Evolutionary conservation across 2,797 vertebrate genomes (phyloP), one percentile per base, ranked within the genome.

Genomic region (Pteropus rufus): DNA sequence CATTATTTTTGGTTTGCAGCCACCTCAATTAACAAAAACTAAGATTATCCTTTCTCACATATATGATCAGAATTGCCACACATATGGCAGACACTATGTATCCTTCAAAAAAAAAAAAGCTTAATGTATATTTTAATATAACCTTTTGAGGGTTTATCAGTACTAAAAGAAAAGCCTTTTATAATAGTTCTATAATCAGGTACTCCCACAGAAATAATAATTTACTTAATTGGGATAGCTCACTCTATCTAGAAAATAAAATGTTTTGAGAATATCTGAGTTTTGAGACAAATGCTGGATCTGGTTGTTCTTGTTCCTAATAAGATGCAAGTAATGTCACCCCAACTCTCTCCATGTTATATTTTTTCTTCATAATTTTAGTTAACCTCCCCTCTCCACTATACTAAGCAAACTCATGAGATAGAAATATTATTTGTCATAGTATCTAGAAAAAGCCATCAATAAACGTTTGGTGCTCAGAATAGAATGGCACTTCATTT

Each of bases 1-100:
- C 81, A 80, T 93, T 94, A 96, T 65, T 84, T 92, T 65, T 90
- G 85, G 15, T 93, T 85, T 95, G 62, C 10, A 92, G 76, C n/a
- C 56, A 88, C 89, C 49, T 49, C 15, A 87, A 31, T 91, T 70
- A 90, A 95, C 12, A 81, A 96, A 83, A 49, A 79, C 26, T 60
- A 72, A 96, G 69, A 90, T 69, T 80, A 89, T 73, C 49, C 44
- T 34, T 95, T 85, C 73, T 93, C 41, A 93, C 60, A n/a, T 69
- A 15, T 54, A 93, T 62, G 62, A 84, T 75, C 49, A 84, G 34
- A 94, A 95, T 67, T 93, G 23, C 24, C 54, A 81, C 72, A 62
- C 36, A 85, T 41, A 24, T 36, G 52, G 29, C 24, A 94, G 41
- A 87, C 4, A 60, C 4, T 10, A 49, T 72, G 60, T 21, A 72